phyloP scores from a whole-genome alignment of 2,113 vertebrate genomes.

The Corythoichthys intestinalis region DNA sequence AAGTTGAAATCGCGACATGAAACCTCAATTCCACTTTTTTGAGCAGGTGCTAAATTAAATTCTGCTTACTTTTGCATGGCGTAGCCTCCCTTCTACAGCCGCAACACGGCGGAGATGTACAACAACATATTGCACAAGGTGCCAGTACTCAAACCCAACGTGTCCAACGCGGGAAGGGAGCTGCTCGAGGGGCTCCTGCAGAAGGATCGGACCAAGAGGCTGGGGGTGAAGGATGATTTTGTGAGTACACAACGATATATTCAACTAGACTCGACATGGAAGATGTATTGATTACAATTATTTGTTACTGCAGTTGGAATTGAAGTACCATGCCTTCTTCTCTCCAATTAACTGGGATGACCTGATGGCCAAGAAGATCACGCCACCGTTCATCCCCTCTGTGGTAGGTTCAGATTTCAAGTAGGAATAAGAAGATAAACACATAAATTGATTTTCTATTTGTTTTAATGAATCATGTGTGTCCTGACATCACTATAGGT shows the following conservation, averaged over 20 bases:
- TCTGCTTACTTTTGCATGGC: background rate
- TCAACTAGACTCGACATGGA: rapidly evolving
- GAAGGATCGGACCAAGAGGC: constrained; percentile 73
- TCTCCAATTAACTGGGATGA: constrained; percentile 80
- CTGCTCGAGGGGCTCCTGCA: constrained; percentile 76
- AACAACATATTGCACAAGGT: constrained; percentile 78
- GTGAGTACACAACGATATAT: constrained; percentile 54
- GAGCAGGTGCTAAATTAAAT: background rate
- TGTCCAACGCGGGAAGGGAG: constrained; percentile 73
- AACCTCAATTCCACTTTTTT: background rate
- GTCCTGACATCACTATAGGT: too few relatives aligned
- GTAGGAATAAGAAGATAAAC: background rate
- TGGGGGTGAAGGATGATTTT: constrained; percentile 74
- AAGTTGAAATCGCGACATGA: constrained; percentile 25
- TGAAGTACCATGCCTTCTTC: constrained; percentile 76
- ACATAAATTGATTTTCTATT: too few relatives aligned
- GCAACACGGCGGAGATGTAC: constrained; percentile 81
- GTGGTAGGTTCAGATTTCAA: constrained; percentile 66
- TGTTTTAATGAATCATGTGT: too few relatives aligned
- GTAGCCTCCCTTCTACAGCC: constrained; percentile 80
- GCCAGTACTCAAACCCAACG: constrained; percentile 75
- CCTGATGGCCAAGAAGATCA: constrained; percentile 76
- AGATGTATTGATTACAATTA: background rate
- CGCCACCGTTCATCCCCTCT: constrained; percentile 71
- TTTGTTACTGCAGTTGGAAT: constrained; percentile 65